A percentile compares a stretch with the other conserved stretches of the same genome.
Conservation (phyloP, 2,113 vertebrate species). For the Marmota flaviventris region DNA sequence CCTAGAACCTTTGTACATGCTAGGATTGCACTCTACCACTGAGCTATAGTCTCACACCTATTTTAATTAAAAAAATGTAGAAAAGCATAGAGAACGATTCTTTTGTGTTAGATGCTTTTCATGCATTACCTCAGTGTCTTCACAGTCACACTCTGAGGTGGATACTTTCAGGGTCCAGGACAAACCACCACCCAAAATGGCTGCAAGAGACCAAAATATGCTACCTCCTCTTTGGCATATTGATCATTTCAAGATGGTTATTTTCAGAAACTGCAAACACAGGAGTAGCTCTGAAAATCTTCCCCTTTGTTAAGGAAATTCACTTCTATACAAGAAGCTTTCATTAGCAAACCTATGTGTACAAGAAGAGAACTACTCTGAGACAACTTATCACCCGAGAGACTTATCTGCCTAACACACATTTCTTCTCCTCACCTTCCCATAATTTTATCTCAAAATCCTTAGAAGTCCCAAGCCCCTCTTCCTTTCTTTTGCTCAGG, state of each 20-base stretch:
- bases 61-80: constrained; percentile 14
- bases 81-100: background rate
- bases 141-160: background rate
- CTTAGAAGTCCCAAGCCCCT: background rate
- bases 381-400: background rate
- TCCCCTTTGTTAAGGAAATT: background rate
- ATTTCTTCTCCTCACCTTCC: background rate
- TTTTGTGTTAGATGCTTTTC: background rate
- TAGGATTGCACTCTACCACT: background rate
- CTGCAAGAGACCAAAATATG: background rate
- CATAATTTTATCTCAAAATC: too few relatives aligned
- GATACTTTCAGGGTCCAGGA: background rate
- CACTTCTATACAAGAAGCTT: background rate
- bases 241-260: background rate
- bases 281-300: background rate
- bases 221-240: background rate
- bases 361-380: background rate
- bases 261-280: constrained; percentile 31
- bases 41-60: background rate
- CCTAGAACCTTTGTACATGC: background rate
- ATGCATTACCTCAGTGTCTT: background rate
- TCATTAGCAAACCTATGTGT: background rate
- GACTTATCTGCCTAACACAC: background rate
- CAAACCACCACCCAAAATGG: background rate
- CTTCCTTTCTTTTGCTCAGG: background rate